Evolutionary conservation across 2,113 vertebrate species (phyloP).

Genomic region (Blennius ocellaris): DNA sequence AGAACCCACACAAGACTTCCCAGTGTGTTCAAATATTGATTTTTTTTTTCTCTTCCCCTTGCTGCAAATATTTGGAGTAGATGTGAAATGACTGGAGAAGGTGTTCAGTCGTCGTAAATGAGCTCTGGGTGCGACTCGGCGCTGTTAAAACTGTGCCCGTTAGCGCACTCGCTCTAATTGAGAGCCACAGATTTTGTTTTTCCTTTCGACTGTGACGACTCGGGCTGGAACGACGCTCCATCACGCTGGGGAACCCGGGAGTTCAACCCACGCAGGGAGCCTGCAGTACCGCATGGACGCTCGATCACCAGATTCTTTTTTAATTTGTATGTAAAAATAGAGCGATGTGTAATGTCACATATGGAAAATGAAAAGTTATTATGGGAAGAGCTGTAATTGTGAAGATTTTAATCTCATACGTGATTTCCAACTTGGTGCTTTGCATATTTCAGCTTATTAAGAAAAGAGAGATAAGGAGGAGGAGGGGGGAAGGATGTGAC

Average conservation of each 20-base stretch:
- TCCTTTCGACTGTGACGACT: neutral
- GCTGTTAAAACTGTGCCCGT: neutral
- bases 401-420: neutral
- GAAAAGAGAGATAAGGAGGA: no score
- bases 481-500: no score
- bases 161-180: slow-evolving; percentile 3
- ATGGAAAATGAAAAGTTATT: neutral
- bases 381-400: neutral
- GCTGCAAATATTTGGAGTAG: slow-evolving; percentile 22
- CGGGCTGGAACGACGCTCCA: neutral
- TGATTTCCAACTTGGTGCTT: neutral
- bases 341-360: neutral
- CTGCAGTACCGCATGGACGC: neutral
- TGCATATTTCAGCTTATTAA: neutral
- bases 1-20: slow-evolving; percentile 6
- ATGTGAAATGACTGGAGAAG: slow-evolving; percentile 11
- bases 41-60: neutral
- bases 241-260: neutral
- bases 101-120: slow-evolving; percentile 6
- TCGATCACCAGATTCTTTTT: neutral
- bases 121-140: neutral
- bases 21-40: slow-evolving; percentile 27
- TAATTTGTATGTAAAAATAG: neutral
- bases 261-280: neutral
- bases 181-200: slow-evolving; percentile 20